phyloP scores from a whole-genome alignment of 2,888 invertebrate species.

The Marronus borbonicus region DNA sequence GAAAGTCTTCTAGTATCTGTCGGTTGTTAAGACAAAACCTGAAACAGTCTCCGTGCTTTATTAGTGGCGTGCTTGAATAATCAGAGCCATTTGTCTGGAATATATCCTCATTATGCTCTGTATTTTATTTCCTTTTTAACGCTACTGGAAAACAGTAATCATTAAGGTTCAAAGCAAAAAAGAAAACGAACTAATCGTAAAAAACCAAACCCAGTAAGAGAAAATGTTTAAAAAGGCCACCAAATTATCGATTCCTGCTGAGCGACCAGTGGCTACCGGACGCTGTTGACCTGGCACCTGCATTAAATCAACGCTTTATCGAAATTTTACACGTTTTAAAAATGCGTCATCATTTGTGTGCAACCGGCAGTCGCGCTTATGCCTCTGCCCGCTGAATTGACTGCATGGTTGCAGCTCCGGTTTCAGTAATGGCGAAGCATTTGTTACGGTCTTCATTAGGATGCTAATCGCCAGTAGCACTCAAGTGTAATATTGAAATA shows the following conservation, averaged over 20 bases:
- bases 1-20: no score
- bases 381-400: background rate
- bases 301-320: slow-evolving; percentile 45
- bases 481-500: slow-evolving; percentile 56
- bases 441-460: slow-evolving; percentile 55
- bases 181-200: no score
- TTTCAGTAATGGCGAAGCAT: slow-evolving; percentile 53
- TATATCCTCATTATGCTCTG: background rate
- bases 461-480: slow-evolving; percentile 54
- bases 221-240: background rate
- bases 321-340: slow-evolving; percentile 43
- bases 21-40: no score
- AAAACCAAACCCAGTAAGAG: no score
- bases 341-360: slow-evolving; percentile 13
- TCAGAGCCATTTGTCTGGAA: no score
- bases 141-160: no score
- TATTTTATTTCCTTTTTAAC: background rate
- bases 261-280: background rate
- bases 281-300: background rate
- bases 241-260: slow-evolving; percentile 4
- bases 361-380: background rate
- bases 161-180: no score
- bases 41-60: no score
- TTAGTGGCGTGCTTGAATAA: no score
- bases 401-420: slow-evolving; percentile 40